phyloP scores from a whole-genome alignment of 1,140 invertebrate genomes.

The Bombus breviceps region DNA sequence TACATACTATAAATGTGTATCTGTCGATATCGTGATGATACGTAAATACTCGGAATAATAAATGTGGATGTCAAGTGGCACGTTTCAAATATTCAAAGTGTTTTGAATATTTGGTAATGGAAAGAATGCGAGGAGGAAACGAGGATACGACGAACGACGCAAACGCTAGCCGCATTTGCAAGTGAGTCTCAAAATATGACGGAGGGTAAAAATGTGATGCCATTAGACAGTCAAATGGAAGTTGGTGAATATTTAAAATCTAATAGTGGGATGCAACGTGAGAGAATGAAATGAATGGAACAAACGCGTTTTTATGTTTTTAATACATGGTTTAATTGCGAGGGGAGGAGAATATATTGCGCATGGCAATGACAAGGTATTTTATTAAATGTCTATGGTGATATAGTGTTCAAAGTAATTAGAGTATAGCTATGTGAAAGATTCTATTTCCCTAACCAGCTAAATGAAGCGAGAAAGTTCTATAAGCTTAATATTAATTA shows the following conservation, averaged over 20 bases:
- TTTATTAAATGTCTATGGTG: no score
- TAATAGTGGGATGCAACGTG: background rate
- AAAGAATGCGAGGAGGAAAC: background rate
- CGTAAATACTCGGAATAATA: background rate
- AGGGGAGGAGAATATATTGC: no score
- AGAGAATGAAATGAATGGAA: background rate
- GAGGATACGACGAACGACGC: background rate
- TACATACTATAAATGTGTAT: background rate
- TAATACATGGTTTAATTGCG: no score
- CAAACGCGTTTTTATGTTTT: background rate
- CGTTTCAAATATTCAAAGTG: background rate
- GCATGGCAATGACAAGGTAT: no score
- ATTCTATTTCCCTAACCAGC: no score
- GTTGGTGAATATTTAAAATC: background rate
- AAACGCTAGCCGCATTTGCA: background rate
- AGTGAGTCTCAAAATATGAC: background rate
- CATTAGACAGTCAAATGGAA: background rate
- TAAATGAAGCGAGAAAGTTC: no score
- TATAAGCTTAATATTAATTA: no score
- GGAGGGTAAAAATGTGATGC: background rate
- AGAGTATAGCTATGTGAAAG: no score
- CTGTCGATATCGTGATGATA: conserved; percentile 2
- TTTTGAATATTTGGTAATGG: background rate
- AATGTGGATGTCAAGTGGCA: background rate
- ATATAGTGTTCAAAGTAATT: no score